Percentiles rank a stretch among this genome's conserved stretches.
phyloP scores from a whole-genome alignment of 1,140 invertebrate genomes.

The Diplogasteroides magnus region DNA sequence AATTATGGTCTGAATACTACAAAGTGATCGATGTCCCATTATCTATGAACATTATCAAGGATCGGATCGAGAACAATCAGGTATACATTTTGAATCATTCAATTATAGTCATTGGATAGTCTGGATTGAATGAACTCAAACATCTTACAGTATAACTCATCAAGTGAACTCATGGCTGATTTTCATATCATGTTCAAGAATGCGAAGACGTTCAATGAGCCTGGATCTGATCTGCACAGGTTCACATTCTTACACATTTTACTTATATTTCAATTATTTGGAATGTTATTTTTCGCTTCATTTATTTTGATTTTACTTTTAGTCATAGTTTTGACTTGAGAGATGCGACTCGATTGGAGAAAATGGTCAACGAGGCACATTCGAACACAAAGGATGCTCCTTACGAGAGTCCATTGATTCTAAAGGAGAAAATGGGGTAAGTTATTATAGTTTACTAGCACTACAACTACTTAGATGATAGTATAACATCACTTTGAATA shows the following conservation, averaged over 20 bases:
- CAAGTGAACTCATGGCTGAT: constrained; percentile 83
- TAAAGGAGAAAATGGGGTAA: constrained; percentile 22
- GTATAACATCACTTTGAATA: background rate
- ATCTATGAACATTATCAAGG: constrained; percentile 87
- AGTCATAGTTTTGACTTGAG: background rate
- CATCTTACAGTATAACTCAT: constrained; percentile 66
- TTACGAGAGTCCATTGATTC: constrained; percentile 6
- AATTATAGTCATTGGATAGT: no score
- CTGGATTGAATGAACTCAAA: background rate
- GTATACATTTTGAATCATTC: no score
- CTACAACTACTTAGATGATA: no score
- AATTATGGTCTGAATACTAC: constrained; percentile 90
- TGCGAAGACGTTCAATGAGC: constrained; percentile 90
- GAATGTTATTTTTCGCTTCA: background rate
- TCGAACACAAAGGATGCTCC: constrained; percentile 3
- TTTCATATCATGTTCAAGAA: constrained; percentile 84
- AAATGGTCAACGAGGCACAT: constrained; percentile 8
- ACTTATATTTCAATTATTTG: no score
- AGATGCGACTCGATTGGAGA: constrained; percentile 20
- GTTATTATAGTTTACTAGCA: no score
- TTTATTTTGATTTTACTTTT: background rate
- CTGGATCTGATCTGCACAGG: constrained; percentile 75
- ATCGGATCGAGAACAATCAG: constrained; percentile 70
- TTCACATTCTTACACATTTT: no score
- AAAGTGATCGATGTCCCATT: constrained; percentile 94